These are phyloP conservation scores for Drosophila chauvacae DNA, from an alignment of 1,140 invertebrate species.

Conservation along the genomic window DNA sequence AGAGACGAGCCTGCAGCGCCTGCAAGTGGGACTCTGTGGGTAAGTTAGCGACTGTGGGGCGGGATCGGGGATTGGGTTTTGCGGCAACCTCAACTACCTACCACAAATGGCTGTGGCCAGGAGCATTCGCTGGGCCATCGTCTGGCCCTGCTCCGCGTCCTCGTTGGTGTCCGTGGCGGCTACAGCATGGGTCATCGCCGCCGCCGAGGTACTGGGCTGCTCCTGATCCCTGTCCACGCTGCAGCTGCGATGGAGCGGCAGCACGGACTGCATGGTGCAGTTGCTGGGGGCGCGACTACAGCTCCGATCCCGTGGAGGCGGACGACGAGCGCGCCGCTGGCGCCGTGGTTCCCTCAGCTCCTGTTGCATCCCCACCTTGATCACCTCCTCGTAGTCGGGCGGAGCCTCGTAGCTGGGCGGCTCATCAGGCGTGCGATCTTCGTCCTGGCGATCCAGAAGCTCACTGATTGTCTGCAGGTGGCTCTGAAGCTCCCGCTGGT, in stretches of 20 bases:
- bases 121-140: slow-evolving; percentile 60
- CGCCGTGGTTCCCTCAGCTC: slow-evolving; percentile 73
- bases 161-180: slow-evolving; percentile 67
- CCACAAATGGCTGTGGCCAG: slow-evolving; percentile 75
- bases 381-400: slow-evolving; percentile 89
- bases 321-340: slow-evolving; percentile 47
- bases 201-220: slow-evolving; percentile 72
- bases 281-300: slow-evolving; percentile 72
- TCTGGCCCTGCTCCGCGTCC: slow-evolving; percentile 48
- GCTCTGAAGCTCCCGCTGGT: slow-evolving; percentile 88
- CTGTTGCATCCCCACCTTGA: slow-evolving; percentile 86
- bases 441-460: slow-evolving; percentile 87
- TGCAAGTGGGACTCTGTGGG: slow-evolving; percentile 83
- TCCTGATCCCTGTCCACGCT: slow-evolving; percentile 57
- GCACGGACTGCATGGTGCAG: slow-evolving; percentile 69
- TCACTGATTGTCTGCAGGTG: slow-evolving; percentile 89
- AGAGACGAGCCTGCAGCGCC: slow-evolving; percentile 77
- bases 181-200: slow-evolving; percentile 68
- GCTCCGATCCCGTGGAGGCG: slow-evolving; percentile 39
- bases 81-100: slow-evolving; percentile 34
- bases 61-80: not conserved
- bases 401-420: slow-evolving; percentile 90
- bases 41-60: slow-evolving; percentile 65
- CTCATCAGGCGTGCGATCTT: slow-evolving; percentile 86
- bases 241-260: slow-evolving; percentile 69